phyloP scores from a whole-genome alignment of 2,113 vertebrate species.

The Myotis davidii region DNA sequence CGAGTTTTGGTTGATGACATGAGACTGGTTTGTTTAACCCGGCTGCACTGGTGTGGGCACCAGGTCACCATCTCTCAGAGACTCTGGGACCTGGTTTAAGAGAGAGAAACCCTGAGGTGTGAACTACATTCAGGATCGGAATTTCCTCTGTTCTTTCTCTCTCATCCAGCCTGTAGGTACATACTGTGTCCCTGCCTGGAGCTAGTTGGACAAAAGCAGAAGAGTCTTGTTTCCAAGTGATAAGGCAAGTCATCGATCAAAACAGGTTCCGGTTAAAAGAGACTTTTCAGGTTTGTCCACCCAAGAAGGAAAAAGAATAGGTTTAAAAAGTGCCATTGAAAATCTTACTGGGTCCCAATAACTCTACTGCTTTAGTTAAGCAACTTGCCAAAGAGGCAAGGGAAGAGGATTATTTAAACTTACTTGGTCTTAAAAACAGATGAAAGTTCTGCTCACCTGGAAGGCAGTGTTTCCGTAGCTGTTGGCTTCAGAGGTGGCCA shows the following conservation, averaged over 20 bases:
- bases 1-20: slow-evolving; percentile 6
- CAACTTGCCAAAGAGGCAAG: neutral
- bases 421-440: neutral
- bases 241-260: neutral
- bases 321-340: neutral
- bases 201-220: neutral
- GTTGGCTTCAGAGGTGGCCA: fast-evolving
- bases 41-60: neutral
- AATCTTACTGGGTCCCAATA: neutral
- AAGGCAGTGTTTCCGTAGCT: slow-evolving; percentile 77
- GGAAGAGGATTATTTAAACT: neutral
- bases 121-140: neutral
- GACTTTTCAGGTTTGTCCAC: slow-evolving; percentile 51
- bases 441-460: slow-evolving; percentile 77
- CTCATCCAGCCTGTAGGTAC: neutral
- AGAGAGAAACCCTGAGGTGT: neutral
- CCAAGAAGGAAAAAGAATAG: neutral
- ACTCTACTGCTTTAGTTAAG: neutral
- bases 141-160: neutral
- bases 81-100: neutral
- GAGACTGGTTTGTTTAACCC: neutral
- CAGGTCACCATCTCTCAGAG: neutral
- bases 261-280: neutral
- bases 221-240: neutral
- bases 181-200: neutral